Evolutionary conservation across 2,888 invertebrate genomes (phyloP), one percentile per base, ranked within the genome.

Genomic region (Eugnorisma glareosa): DNA sequence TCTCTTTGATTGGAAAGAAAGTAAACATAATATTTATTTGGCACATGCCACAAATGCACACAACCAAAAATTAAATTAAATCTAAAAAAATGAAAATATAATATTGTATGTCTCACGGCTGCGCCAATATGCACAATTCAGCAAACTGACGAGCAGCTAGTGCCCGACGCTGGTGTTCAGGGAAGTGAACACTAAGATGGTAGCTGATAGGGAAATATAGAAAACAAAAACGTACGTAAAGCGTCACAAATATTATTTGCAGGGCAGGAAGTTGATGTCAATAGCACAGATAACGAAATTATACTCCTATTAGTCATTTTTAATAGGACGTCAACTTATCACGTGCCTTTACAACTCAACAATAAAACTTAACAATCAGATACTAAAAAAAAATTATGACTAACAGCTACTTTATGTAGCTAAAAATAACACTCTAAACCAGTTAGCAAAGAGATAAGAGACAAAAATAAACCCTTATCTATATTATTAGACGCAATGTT

Each of bases 391-490:
- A 71, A 61, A 18, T 28, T 7, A 64, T 71, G 72, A 83, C 70
- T 77, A 82, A 85, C 35, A 72, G 61, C n/a, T n/a, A n/a, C n/a
- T n/a, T 54, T 4, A 24, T 48, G 51, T 13, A 67, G 68, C 72
- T 84, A 86, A 86, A 84, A 86, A 86, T 83, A 86, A 67, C 64
- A 73, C 13, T 43, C 3, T 37, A 35, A 76, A 79, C 76, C 76
- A 73, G 72, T 75, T 77, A 48, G 61, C 51, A 24, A 10, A 61
- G 45, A 61, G 87, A 86, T 86, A 85, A 77, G 45, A 37, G 67
- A 61, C 61, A 67, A 80, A 85, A 79, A 86, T 86, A 87, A 73
- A 59, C 43, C 31, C 54, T 48, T 88, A 88, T 81, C 79, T 72
- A 45, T 73, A 35, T 79, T 75, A 85, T 82, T 85, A 77, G 68